These are phyloP conservation scores for Liodrosophila aerea DNA, from an alignment of 2,888 invertebrate species.

Conservation along the genomic window DNA sequence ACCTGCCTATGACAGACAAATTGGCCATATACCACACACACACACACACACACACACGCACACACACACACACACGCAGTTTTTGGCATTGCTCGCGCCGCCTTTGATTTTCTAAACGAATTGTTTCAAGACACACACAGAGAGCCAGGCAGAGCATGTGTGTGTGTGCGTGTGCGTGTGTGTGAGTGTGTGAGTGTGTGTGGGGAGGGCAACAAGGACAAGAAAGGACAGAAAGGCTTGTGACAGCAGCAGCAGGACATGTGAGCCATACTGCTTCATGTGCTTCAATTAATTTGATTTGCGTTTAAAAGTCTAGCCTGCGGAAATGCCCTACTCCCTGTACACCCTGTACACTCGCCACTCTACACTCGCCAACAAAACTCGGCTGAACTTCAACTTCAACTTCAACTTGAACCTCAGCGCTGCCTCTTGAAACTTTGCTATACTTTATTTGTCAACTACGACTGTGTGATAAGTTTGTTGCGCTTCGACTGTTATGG, in stretches of 20 bases:
- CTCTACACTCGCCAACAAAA: slow-evolving; percentile 28
- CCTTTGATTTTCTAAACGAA: slow-evolving; percentile 82
- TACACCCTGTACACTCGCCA: slow-evolving; percentile 12
- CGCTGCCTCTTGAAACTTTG: background rate
- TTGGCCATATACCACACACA: slow-evolving; percentile 64
- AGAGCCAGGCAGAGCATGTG: too few relatives aligned
- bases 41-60: slow-evolving; percentile 11
- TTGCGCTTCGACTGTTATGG: slow-evolving; percentile 66
- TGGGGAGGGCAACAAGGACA: slow-evolving; percentile 42
- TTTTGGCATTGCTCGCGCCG: slow-evolving; percentile 39
- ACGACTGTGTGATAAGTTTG: slow-evolving; percentile 69
- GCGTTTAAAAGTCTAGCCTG: slow-evolving; percentile 49
- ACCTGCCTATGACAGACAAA: slow-evolving; percentile 63
- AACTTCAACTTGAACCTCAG: slow-evolving; percentile 11
- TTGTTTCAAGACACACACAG: slow-evolving; percentile 80
- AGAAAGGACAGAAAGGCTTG: slow-evolving; percentile 22
- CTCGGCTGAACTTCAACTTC: slow-evolving; percentile 64
- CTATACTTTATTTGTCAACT: slow-evolving; percentile 72
- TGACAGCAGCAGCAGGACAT: slow-evolving; percentile 51
- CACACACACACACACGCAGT: slow-evolving; percentile 19
- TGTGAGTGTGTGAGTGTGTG: too few relatives aligned
- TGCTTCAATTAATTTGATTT: slow-evolving; percentile 75
- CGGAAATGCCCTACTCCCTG: too few relatives aligned
- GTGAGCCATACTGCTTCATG: slow-evolving; percentile 32
- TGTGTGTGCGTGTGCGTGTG: too few relatives aligned